Base-by-base conservation (phyloP, 2,888 invertebrate genomes). In the Troglohyphantes excavatus region DNA sequence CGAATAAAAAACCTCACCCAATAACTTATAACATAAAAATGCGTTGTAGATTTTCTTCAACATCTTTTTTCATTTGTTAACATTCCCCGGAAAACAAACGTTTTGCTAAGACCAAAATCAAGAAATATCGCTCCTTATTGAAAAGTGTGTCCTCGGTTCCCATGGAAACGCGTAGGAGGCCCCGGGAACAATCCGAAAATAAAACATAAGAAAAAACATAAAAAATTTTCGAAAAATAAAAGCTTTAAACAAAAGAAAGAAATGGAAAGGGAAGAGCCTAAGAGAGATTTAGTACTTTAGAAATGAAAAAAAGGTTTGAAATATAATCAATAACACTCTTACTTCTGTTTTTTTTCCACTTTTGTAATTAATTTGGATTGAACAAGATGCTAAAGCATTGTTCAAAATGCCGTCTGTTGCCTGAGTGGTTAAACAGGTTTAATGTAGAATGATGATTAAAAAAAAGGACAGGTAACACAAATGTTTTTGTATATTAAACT, bases 291-390 rank as follows among this genome's bases (percentile, higher is more conserved):
- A 29, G 29, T 59, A n/a, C 61, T 75, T 61, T 59, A 1, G 19
- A 17, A 59, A 9, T 7, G 23, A 59, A 75, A 19, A 29, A 75
- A 72, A 65, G 2, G n/a, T 26, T 13, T n/a, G 11, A 82, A 84
- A 65, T 26, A 68, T 78, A 85, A 85, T 85, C 85, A 85, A 85
- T 78, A 85, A 67, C 70, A 85, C 76, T 85, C 39, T 43, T 39
- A 43, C 9, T n/a, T 73, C 23, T n/a, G 7, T 43, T 68, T 68
- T 76, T 29, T 61, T 53, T 65, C 67, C 67, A 39, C 67, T 29
- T 26, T 83, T 39, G 85, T 86, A 86, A 86, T 76, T 86, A 86
- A 86, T 86, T 86, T 86, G 68, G 53, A 86, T 70, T 61, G 78
- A 86, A 86, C 85, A 86, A 84, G 75, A 23, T 53, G 23, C 26